Conservation (phyloP, 2,797 vertebrate genomes). For the Sternarchorhynchus goeldii region DNA sequence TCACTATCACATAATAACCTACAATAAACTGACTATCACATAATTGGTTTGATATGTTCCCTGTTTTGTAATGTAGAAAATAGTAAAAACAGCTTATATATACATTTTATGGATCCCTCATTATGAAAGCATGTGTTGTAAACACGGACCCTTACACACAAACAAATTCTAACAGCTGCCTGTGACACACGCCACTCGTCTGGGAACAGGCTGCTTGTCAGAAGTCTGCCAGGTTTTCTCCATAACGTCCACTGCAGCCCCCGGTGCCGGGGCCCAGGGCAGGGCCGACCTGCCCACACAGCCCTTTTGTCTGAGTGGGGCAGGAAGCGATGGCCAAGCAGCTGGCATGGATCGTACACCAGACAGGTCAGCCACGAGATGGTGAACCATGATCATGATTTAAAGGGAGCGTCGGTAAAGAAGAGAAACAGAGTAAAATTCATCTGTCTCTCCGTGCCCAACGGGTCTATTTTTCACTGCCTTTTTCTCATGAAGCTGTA, state of each 20-base stretch:
- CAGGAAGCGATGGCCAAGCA: constrained; percentile 71
- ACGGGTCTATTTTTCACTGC: too few species aligned
- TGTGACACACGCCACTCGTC: constrained; percentile 28
- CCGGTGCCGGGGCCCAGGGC: constrained; percentile 58
- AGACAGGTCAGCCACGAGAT: constrained; percentile 75
- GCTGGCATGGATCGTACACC: constrained; percentile 74
- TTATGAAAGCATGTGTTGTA: constrained; percentile 14
- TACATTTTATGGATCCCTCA: not conserved
- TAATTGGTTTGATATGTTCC: too few species aligned
- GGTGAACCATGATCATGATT: constrained; percentile 45
- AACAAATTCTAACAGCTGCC: constrained; percentile 48
- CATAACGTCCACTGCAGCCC: constrained; percentile 71
- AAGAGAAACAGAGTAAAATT: constrained; percentile 12
- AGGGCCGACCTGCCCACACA: constrained; percentile 65
- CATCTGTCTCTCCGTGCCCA: not conserved
- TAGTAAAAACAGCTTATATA: too few species aligned
- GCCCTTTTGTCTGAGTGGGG: constrained; percentile 74
- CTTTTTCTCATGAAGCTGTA: too few species aligned
- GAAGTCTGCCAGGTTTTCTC: constrained; percentile 72
- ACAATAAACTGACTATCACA: too few species aligned
- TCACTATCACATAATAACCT: too few species aligned
- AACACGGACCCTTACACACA: constrained; percentile 55
- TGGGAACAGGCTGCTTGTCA: constrained; percentile 42
- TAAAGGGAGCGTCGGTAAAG: constrained; percentile 9
- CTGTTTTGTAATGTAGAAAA: too few species aligned